Percentiles rank a stretch among this genome's conserved stretches.
phyloP scores from a whole-genome alignment of 2,113 vertebrate species.

The Epinephelus lanceolatus region DNA sequence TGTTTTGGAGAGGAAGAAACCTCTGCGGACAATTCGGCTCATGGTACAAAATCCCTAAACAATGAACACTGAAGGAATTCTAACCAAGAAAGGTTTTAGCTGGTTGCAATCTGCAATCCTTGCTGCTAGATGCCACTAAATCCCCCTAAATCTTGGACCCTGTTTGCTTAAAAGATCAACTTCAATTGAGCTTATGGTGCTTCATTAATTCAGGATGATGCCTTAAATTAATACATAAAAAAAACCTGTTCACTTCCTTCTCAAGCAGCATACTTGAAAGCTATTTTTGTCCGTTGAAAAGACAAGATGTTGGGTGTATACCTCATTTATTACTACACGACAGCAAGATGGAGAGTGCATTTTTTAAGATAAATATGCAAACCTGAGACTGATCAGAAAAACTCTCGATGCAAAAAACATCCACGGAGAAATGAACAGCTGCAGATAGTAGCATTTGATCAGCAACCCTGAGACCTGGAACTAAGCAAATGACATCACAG shows the following conservation, averaged over 20 bases:
- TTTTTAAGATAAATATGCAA: neutral
- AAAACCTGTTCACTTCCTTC: neutral
- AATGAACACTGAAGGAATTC: no score
- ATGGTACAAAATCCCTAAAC: no score
- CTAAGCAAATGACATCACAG: slow-evolving; percentile 17
- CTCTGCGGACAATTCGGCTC: no score
- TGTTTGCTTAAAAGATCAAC: no score
- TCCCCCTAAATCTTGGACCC: no score
- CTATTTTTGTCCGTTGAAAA: neutral
- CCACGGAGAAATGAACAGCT: neutral
- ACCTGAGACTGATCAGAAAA: slow-evolving; percentile 2
- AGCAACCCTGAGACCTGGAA: slow-evolving; percentile 24
- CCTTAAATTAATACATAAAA: no score
- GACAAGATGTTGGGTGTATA: neutral
- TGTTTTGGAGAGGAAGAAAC: no score
- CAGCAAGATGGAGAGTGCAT: neutral
- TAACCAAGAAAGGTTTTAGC: no score
- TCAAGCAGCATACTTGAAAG: neutral
- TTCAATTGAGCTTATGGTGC: no score
- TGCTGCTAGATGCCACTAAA: no score
- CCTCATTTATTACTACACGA: neutral
- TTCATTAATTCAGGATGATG: no score
- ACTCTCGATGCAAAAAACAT: neutral
- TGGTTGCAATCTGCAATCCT: no score
- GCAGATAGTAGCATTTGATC: slow-evolving; percentile 9